phyloP scores from a whole-genome alignment of 2,113 vertebrate genomes.

The Barbus barbus region DNA sequence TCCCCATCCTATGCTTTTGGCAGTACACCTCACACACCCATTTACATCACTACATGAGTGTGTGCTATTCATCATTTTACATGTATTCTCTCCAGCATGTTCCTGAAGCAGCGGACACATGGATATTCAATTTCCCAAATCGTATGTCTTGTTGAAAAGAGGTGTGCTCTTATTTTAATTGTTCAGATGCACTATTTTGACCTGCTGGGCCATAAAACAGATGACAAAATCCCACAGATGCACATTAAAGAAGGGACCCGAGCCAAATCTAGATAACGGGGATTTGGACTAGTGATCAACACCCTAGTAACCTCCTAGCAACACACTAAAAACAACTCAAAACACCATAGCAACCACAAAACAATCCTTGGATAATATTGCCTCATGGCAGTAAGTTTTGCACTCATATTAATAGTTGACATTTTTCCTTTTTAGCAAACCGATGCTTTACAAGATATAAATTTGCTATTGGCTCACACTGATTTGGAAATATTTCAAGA shows the following conservation, averaged over 20 bases:
- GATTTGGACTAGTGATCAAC: background rate
- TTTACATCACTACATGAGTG: conserved; percentile 33
- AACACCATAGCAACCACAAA: background rate
- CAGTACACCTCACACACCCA: conserved; percentile 35
- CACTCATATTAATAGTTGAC: background rate
- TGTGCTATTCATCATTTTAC: background rate
- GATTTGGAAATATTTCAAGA: background rate
- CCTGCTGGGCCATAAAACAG: background rate
- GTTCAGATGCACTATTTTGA: background rate
- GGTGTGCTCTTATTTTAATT: background rate
- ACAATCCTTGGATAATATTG: background rate
- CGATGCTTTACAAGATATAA: background rate
- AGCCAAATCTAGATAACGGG: background rate
- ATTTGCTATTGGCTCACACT: background rate
- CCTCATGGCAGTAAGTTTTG: background rate
- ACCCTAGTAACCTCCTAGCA: background rate
- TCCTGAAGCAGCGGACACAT: background rate
- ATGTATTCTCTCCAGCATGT: conserved; percentile 7
- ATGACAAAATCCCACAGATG: background rate
- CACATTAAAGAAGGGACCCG: background rate
- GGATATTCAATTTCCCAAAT: background rate
- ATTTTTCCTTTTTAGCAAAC: background rate
- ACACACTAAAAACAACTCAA: background rate
- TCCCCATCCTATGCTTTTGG: conserved; percentile 59
- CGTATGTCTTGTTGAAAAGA: background rate